These are phyloP conservation scores for Lamproptera curius DNA, from an alignment of 2,888 invertebrate genomes.

Conservation along the genomic window DNA sequence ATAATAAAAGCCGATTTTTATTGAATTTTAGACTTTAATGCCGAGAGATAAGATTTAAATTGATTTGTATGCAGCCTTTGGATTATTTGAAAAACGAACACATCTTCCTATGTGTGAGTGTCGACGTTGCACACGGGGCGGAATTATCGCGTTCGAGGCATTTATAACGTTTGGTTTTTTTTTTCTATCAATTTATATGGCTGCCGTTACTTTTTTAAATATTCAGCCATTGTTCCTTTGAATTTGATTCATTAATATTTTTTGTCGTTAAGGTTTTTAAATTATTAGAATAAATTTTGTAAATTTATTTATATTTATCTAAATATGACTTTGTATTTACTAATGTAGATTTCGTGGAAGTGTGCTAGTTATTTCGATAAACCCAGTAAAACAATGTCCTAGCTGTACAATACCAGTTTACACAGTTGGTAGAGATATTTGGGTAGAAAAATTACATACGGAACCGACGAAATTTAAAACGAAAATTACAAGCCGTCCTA, in stretches of 20 bases:
- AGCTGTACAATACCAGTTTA: neutral
- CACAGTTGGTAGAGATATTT: neutral
- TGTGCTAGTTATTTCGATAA: too few relatives aligned
- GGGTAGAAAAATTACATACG: neutral
- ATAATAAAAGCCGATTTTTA: slow-evolving; percentile 33
- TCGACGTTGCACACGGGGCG: slow-evolving; percentile 36
- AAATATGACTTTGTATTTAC: too few relatives aligned
- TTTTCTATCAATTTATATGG: neutral
- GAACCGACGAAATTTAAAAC: neutral
- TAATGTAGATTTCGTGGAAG: too few relatives aligned
- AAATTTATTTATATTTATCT: too few relatives aligned
- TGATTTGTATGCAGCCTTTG: slow-evolving; percentile 22
- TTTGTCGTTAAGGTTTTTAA: too few relatives aligned
- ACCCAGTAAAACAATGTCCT: neutral
- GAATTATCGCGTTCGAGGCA: slow-evolving; percentile 22
- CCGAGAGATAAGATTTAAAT: slow-evolving; percentile 23
- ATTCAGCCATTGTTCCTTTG: neutral
- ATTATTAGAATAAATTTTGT: too few relatives aligned
- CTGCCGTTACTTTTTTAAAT: neutral
- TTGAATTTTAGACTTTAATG: slow-evolving; percentile 23
- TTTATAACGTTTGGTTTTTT: neutral
- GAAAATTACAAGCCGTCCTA: neutral
- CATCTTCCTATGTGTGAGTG: slow-evolving; percentile 40
- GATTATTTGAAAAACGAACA: slow-evolving; percentile 49
- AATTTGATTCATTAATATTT: neutral